phyloP scores from a whole-genome alignment of 2,888 invertebrate species.

The Acrobasis suavella region DNA sequence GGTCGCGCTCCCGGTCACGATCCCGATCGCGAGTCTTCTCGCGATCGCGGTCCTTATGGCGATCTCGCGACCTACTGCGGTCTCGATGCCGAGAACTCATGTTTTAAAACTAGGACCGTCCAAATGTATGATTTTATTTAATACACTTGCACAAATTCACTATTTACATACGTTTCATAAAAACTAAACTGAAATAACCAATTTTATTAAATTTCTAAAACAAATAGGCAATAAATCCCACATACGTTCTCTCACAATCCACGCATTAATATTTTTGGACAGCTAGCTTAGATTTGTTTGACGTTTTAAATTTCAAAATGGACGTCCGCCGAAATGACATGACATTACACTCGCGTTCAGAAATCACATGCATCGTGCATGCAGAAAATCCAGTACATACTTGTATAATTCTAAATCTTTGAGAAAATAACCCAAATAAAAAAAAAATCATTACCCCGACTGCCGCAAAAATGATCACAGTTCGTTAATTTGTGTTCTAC shows the following conservation, averaged over 20 bases:
- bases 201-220: background rate
- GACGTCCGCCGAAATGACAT: no score
- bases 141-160: background rate
- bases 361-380: no score
- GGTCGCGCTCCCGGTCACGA: conserved; percentile 45
- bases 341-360: no score
- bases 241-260: background rate
- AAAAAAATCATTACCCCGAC: no score
- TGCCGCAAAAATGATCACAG: no score
- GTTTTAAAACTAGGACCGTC: conserved; percentile 8
- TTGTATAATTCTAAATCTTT: no score
- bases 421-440: no score
- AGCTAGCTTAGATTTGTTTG: no score
- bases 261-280: no score
- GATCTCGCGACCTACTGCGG: conserved; percentile 44
- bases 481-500: no score
- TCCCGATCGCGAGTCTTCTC: conserved; percentile 48
- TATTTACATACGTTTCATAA: background rate
- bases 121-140: background rate
- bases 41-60: conserved; percentile 65
- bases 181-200: background rate
- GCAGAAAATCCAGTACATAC: no score
- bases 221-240: background rate
- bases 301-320: no score
- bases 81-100: conserved; percentile 83